These are phyloP conservation scores for Nerophis ophidion DNA, from an alignment of 2,113 vertebrate species.

Conservation along the genomic window DNA sequence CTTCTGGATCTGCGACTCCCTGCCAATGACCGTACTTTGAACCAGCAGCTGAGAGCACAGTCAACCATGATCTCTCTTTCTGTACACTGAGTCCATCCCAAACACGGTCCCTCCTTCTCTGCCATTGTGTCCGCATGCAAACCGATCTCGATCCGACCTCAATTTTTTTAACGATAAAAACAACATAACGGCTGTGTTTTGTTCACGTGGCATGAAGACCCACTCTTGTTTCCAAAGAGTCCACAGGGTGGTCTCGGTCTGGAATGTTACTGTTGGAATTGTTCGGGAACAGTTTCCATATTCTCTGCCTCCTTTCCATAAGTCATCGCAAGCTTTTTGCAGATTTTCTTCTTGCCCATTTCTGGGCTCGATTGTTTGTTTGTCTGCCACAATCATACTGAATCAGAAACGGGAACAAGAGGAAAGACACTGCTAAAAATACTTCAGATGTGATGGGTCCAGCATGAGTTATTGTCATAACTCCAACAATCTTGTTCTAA, in stretches of 20 bases:
- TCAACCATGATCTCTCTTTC: constrained; percentile 14
- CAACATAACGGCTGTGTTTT: constrained; percentile 1
- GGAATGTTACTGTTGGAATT: constrained; percentile 15
- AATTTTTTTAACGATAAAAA: constrained; percentile 4
- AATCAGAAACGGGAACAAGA: constrained; percentile 4
- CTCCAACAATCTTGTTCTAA: constrained; percentile 23
- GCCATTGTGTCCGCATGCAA: constrained; percentile 19
- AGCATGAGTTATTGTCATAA: constrained; percentile 3
- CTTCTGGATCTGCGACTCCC: constrained; percentile 35
- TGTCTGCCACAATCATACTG: background rate
- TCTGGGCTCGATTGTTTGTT: background rate
- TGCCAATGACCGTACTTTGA: constrained; percentile 79
- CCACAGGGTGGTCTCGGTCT: constrained; percentile 15
- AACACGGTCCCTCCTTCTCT: constrained; percentile 1
- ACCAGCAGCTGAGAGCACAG: constrained; percentile 63
- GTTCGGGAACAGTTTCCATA: background rate
- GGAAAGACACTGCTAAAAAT: constrained; percentile 2
- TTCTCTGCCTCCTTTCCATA: background rate
- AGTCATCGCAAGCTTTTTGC: background rate
- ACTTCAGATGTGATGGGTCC: constrained; percentile 5
- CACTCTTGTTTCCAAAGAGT: constrained; percentile 19
- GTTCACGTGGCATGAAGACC: constrained; percentile 8
- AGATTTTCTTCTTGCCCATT: background rate
- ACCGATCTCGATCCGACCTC: constrained; percentile 16
- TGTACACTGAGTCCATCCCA: constrained; percentile 19